Percentiles rank a stretch among this genome's conserved stretches.
Conservation (phyloP, 2,797 vertebrate genomes). For the Enteromius anoplus region DNA sequence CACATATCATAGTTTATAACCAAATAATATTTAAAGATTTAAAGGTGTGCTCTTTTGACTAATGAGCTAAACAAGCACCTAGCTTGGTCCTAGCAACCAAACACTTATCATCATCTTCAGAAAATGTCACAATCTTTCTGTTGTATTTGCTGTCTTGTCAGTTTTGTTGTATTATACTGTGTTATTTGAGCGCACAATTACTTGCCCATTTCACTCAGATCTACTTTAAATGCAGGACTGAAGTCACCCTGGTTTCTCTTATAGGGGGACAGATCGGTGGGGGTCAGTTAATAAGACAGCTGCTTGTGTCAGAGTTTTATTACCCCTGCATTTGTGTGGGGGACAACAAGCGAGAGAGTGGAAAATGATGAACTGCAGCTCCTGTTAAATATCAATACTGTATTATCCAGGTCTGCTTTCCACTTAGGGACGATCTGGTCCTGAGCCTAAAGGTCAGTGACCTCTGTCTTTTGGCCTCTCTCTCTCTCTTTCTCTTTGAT, state of each 20-base stretch:
- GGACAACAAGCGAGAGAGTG: conserved; percentile 66
- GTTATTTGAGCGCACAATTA: neutral
- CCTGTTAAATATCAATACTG: conserved; percentile 84
- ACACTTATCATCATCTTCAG: neutral
- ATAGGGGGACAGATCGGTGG: conserved; percentile 64
- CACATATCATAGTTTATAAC: neutral
- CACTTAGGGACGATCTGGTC: conserved; percentile 74
- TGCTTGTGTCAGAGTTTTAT: conserved; percentile 54
- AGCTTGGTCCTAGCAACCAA: neutral
- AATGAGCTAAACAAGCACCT: neutral
- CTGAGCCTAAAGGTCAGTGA: conserved; percentile 69
- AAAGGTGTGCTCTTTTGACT: neutral
- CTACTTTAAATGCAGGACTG: conserved; percentile 46
- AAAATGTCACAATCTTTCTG: neutral
- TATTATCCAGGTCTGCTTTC: conserved; percentile 80
- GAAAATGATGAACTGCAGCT: conserved; percentile 88
- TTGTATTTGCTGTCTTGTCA: neutral
- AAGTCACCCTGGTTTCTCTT: conserved; percentile 53
- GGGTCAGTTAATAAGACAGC: conserved; percentile 55
- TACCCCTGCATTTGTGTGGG: conserved; percentile 48
- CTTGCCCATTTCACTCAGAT: conserved; percentile 28
- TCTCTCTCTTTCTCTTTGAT: conserved; percentile 11
- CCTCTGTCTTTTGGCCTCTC: conserved; percentile 74
- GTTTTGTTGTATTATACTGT: neutral
- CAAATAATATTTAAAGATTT: neutral